These are phyloP conservation scores for Craniophora ligustri DNA, from an alignment of 2,888 invertebrate species.

Conservation along the genomic window DNA sequence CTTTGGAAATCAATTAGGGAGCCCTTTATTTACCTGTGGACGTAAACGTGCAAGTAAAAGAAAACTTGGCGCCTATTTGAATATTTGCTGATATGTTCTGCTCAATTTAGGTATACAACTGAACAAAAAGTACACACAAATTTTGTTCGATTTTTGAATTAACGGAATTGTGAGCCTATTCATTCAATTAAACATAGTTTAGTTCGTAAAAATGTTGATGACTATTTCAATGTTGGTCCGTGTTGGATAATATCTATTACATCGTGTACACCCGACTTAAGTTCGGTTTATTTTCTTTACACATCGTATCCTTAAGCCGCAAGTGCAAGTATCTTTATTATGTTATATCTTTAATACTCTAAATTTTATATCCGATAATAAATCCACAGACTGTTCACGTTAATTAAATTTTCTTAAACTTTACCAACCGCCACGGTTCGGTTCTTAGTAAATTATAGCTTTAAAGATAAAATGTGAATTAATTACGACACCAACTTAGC, in stretches of 20 bases:
- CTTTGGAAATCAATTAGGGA: too few species aligned
- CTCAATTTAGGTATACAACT: too few species aligned
- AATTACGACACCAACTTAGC: conserved; percentile 4
- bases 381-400: conserved; percentile 62
- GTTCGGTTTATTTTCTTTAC: conserved; percentile 47
- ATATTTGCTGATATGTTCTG: too few species aligned
- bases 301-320: conserved; percentile 36
- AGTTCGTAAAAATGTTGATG: too few species aligned
- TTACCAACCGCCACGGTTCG: conserved; percentile 31
- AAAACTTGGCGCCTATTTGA: too few species aligned
- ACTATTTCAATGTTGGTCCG: too few species aligned
- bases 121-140: too few species aligned
- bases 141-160: too few species aligned
- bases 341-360: conserved; percentile 64
- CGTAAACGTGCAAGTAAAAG: too few species aligned
- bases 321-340: conserved; percentile 55
- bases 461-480: conserved; percentile 15
- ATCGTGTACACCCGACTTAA: conserved; percentile 5
- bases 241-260: background rate
- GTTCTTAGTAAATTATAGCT: conserved; percentile 5
- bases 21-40: too few species aligned
- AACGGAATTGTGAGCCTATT: too few species aligned
- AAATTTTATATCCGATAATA: conserved; percentile 69
- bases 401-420: conserved; percentile 70
- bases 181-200: too few species aligned